Base-by-base conservation (phyloP, 23 tunicate genomes). In the Trididemnum miniatum region DNA sequence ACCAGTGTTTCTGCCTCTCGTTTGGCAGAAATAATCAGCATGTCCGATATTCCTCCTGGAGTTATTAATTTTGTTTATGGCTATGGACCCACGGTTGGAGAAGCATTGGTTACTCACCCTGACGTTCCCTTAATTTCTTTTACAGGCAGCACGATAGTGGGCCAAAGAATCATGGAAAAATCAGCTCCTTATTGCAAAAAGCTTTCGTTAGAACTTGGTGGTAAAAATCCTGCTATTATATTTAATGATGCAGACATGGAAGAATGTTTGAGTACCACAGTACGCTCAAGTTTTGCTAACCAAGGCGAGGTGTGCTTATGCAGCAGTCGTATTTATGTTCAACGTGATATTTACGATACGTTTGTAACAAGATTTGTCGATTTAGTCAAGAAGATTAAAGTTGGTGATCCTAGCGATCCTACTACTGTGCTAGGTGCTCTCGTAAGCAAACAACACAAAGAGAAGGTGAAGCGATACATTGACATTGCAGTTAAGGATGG, bases 291-390 rank as follows among this genome's bases (percentile, higher is more conserved):
- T 57, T 94, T 94, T 84, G 85, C 90, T 31, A 94, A 94, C 51
- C 98, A 94, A 84, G 92, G 98, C n/a, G 98, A 94, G 79, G 76
- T 94, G 0, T 94, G 98, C 81, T 65, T 94, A 20, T 94, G 98
- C 76, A 94, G 89, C 12, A 88, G 92, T 80, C 79, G 98, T 40
- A 80, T 88, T 9, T 94, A 76, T 71, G 94, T 94, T 12, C 94
- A 94, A 5, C 37, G 59, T 24, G 52, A 51, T 3, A 80, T 94
- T 7, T 94, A 80, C 51, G 87, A 88, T 4, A 78, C 65, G 0
- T 94, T 94, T 76, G 54, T 94, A 5, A 49, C 65, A 28, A 52
- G 65, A 65, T 88, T 85, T 75, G 83, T 88, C 50, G 62, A 40
- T 0, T 28, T 40, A 28, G 77, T 81, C 25, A 40, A 62, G 57